Evolutionary conservation across 2,888 invertebrate genomes (phyloP).

Genomic region (Meteorus cinctellus): DNA sequence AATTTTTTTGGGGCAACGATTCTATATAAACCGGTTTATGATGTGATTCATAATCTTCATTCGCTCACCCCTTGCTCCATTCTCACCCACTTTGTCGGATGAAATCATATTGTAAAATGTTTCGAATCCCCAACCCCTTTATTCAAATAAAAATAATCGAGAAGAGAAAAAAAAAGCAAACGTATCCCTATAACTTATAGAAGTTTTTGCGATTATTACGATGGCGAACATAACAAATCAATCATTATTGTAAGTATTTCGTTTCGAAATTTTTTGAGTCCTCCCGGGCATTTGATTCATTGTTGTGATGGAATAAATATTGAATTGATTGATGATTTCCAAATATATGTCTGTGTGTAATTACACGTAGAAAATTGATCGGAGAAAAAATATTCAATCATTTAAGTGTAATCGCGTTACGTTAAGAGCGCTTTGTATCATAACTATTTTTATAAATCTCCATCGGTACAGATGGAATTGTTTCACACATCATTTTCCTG

Average conservation of each 20-base stretch:
- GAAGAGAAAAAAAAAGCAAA: no score
- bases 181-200: no score
- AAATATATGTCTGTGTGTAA: neutral
- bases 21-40: neutral
- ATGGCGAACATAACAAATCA: no score
- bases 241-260: no score
- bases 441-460: neutral
- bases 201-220: no score
- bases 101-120: neutral
- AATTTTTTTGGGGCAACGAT: neutral
- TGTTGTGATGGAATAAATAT: neutral
- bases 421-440: constrained; percentile 1
- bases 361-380: neutral
- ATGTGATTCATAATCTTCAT: neutral
- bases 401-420: neutral
- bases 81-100: neutral
- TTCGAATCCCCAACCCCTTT: neutral
- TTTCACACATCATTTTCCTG: neutral
- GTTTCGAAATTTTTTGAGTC: no score
- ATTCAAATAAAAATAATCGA: no score
- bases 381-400: neutral
- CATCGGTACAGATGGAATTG: constrained; percentile 18
- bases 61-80: neutral
- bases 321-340: neutral
- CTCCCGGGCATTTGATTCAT: neutral